Percentiles rank a stretch among this genome's conserved stretches.
Conservation (phyloP, 2,797 vertebrate genomes). For the Gambelia wislizenii region DNA sequence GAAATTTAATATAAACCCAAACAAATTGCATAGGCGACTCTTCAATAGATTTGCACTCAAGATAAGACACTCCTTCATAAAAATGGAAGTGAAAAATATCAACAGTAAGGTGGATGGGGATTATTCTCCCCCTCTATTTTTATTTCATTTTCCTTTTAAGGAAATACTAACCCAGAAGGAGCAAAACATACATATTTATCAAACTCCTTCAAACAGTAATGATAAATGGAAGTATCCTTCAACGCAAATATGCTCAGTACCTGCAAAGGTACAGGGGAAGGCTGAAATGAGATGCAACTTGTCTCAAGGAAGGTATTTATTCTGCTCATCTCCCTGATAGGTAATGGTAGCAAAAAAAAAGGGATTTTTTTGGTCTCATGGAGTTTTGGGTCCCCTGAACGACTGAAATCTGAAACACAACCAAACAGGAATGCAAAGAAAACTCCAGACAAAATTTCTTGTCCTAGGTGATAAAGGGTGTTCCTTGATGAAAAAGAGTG, state of each 20-base stretch:
- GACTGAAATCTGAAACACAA: conserved; percentile 28
- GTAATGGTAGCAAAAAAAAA: background rate
- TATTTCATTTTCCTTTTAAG: conserved; percentile 66
- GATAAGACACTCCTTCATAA: conserved; percentile 53
- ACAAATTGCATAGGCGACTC: conserved; percentile 43
- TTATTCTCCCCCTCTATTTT: conserved; percentile 58
- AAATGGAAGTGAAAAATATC: conserved; percentile 53
- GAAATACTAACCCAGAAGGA: conserved; percentile 49
- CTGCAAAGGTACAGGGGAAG: conserved; percentile 47
- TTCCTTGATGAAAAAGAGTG: too few species aligned
- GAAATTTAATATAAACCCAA: conserved; percentile 64
- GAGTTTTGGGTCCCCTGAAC: conserved; percentile 45
- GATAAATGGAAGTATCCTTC: conserved; percentile 70
- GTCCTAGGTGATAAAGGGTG: too few species aligned
- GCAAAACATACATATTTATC: conserved; percentile 75
- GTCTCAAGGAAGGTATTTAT: conserved; percentile 48
- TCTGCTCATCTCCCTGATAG: conserved; percentile 23
- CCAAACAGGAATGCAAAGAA: too few species aligned
- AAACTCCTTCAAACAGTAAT: conserved; percentile 52
- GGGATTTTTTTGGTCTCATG: conserved; percentile 18
- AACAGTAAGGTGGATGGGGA: conserved; percentile 9
- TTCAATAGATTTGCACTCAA: conserved; percentile 46
- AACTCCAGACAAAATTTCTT: too few species aligned
- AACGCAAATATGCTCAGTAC: conserved; percentile 45
- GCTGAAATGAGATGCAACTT: conserved; percentile 48